Evolutionary conservation across 2,113 vertebrate species (phyloP).

Genomic region (Barnardius zonarius): DNA sequence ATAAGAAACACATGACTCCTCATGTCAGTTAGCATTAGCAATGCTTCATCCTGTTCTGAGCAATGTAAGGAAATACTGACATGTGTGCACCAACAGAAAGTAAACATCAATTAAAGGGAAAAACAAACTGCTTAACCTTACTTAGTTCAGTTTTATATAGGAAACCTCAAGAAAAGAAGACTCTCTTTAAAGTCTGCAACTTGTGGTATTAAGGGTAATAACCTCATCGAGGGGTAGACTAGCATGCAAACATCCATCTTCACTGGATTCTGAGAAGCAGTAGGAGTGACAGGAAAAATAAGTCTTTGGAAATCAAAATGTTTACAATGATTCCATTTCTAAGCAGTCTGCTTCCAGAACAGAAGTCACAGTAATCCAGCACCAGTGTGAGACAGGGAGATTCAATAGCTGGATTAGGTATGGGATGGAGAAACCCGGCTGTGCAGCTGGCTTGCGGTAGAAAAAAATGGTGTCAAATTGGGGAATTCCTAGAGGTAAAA

Average conservation of each 20-base stretch:
- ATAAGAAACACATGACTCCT: not conserved
- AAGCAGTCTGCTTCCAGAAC: not conserved
- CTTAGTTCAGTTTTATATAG: not conserved
- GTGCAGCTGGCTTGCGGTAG: not conserved
- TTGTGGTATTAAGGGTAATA: not conserved
- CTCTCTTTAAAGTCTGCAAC: not conserved
- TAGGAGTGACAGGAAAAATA: not conserved
- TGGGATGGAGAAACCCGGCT: not conserved
- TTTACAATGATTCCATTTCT: not conserved
- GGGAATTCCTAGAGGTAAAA: not conserved
- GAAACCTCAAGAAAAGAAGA: not conserved
- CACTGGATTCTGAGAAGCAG: not conserved
- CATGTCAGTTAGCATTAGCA: not conserved
- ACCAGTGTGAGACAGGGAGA: not conserved
- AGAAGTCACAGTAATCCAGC: not conserved
- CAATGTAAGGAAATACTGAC: not conserved
- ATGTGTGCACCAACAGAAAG: not conserved
- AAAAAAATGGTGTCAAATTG: not conserved
- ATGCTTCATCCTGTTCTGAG: not conserved
- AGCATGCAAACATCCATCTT: not conserved
- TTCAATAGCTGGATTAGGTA: fast-evolving
- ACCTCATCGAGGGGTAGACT: not conserved
- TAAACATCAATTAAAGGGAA: not conserved
- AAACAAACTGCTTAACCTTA: not conserved
- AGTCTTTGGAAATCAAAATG: not conserved